Base-by-base conservation (phyloP, 2,888 invertebrate genomes). In the Eristalinus sepulchralis region DNA sequence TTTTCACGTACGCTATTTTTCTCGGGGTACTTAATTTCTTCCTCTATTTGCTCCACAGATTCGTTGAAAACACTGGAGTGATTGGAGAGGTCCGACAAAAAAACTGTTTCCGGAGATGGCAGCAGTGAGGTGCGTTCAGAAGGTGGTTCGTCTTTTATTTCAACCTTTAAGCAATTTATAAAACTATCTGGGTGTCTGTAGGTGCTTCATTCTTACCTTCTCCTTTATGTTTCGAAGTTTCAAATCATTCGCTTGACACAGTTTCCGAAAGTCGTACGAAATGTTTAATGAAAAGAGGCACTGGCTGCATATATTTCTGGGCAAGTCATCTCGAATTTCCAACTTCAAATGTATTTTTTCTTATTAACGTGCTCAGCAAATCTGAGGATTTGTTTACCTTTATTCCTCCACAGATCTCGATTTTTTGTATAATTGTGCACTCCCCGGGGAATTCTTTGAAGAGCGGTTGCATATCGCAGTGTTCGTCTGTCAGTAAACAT, bases 321-420 rank as follows among this genome's bases (percentile, higher is more conserved):
- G 91, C 72, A 91, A 91, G 68, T 91, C 90, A 27, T 90, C 90
- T 22, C 90, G 89, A 0, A 90, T 89, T 39, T 90, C 90, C 47
- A 92, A 67, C 91, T 92, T 55, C 0, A 83, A 72, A 27, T 27
- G 27, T 27, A 27, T 3, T 3, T 57, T n/a, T 4, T n/a, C 2
- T 73, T 62, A 53, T 1, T 6, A 27, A 22, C 33, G 22, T 4
- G 8, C 8, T 24, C 22, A 36, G 33, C 10, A n/a, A 13, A n/a
- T 11, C 13, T 20, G 34, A 47, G 10, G 13, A 33, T 34, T 4
- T 36, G 67, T 81, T 39, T 88, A 90, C 91, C 88, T 89, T 90
- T 24, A 92, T 91, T 79, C 91, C 91, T 10, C 90, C 91, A n/a
- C 91, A 90, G 75, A 91, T 89, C 81, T 92, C 91, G 20, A 92